Base-by-base conservation (phyloP, 1,140 invertebrate genomes). In the Subanguina moxae region DNA sequence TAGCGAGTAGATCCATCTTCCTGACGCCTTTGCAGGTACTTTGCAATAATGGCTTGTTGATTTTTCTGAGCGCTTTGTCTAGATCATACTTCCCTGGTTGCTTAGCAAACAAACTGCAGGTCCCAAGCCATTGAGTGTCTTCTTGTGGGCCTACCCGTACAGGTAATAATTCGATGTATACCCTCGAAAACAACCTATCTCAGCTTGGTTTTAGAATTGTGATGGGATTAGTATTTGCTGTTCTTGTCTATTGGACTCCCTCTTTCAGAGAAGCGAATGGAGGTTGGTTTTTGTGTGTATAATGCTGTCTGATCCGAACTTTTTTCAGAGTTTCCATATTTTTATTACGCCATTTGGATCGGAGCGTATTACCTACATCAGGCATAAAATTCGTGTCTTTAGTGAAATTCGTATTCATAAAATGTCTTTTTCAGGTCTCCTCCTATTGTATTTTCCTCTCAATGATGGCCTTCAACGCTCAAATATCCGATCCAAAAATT, bases 81-180 rank as follows among this genome's bases (percentile, higher is more conserved):
- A 98, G 85, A 92, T 98, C 59, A 83, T 96, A 38, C 85, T 99
- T 73, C 94, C 95, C 11, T 83, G 97, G 62, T 82, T 92, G 32
- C 90, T 97, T 72, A 88, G 88, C 62, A 90, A 89, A 82, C 92
- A 94, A 80, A 94, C 92, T 0, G 87, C 89, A 38, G 93, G 94
- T 13, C 89, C 73, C n/a, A 74, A 74, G 61, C 73, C 73, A 15
- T 28, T 74, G 17, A 74, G 77, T 30, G 85, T 97, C 42, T 97
- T 90, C 84, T 82, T 97, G 1, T 90, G 88, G 80, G 92, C 92
- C 0, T 90, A 93, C 82, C 93, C 94, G 0, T 90, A 89, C 82
- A 30, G 68, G 68, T 70, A 70, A 71, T 19, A 32, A 25, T 58
- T 21, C 17, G n/a, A n/a, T n/a, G n/a, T n/a, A n/a, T n/a, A n/a